Evolutionary conservation across 35 echinoderm and acorn worm species (phyloP), one percentile per base, ranked within the genome.

Genomic region (Diadema setosum): DNA sequence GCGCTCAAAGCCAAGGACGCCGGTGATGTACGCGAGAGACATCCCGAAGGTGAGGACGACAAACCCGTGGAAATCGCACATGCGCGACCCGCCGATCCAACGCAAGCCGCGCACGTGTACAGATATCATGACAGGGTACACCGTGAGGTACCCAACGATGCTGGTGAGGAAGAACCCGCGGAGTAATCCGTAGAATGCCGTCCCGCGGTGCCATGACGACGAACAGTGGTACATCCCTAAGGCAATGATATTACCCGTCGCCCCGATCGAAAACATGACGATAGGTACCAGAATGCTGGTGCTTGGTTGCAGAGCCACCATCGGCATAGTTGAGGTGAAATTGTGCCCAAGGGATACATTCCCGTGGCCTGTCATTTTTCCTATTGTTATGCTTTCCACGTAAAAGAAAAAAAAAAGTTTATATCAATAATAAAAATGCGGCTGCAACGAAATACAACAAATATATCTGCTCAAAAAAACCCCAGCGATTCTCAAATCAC

Each of bases 61-160:
- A 45, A 93, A 86, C 18, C 95, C 95, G 37, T 97, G 95, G 63
- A 97, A 97, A 33, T 97, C 88, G 46, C 95, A 97, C 4, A 88
- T 67, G 5, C 58, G 41, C 17, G 48, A 57, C 11, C 83, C 87
- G 44, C 95, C 95, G 37, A 87, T 91, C 95, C 95, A 97, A 36
- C 87, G 76, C 15, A 97, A 82, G 9, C 91, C 95, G 8, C 86
- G 82, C 1, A 93, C 41, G 70, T 87, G 88, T 14, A 87, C 87
- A 8, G 93, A 45, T 2, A 97, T 87, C 44, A 97, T 93, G 18
- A 97, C 35, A 3, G 95, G 95, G 30, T 97, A 97, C 27, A 93
- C 83, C 41, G 78, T 50, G n/a, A 93, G 23, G 49, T 97, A 97
- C 36, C 87, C 95, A 20, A 90, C 17, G 33, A 97, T 82, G 64